A percentile compares a stretch with the other conserved stretches of the same genome.
Evolutionary conservation across 2,113 vertebrate species (phyloP).

Genomic region (Hippocampus mohnikei): DNA sequence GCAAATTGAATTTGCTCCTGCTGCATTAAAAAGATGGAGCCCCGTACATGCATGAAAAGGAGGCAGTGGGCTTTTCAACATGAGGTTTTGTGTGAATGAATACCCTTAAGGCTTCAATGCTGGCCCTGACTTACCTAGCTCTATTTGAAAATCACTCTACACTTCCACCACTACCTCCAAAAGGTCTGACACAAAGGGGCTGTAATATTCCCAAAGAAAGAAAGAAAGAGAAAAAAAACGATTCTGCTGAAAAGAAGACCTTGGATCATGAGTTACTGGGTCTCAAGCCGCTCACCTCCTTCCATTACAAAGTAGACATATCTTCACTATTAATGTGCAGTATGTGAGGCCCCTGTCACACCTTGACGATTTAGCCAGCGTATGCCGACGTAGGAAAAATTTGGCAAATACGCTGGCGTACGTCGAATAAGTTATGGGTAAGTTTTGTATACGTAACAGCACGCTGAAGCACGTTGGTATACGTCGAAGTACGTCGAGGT

Average conservation of each 20-base stretch:
- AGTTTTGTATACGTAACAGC: too few relatives aligned
- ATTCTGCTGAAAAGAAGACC: not conserved
- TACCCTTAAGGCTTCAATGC: constrained; percentile 32
- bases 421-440: too few relatives aligned
- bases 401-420: too few relatives aligned
- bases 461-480: too few relatives aligned
- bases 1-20: constrained; percentile 26
- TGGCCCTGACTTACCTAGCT: not conserved
- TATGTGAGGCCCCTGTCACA: too few relatives aligned
- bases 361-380: too few relatives aligned
- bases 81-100: constrained; percentile 22
- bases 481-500: too few relatives aligned
- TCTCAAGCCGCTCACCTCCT: not conserved
- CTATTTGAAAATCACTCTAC: constrained; percentile 10
- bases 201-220: not conserved
- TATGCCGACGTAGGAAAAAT: too few relatives aligned
- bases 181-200: constrained; percentile 12
- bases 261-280: not conserved
- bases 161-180: constrained; percentile 3
- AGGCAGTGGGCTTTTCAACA: constrained; percentile 22
- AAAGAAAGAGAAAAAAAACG: not conserved
- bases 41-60: constrained; percentile 7
- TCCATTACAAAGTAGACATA: not conserved
- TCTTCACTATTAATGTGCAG: not conserved
- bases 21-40: constrained; percentile 17